A percentile compares a stretch with the other conserved stretches of the same genome.
phyloP scores from a whole-genome alignment of 2,888 invertebrate genomes.

The Crocallis elinguaria region DNA sequence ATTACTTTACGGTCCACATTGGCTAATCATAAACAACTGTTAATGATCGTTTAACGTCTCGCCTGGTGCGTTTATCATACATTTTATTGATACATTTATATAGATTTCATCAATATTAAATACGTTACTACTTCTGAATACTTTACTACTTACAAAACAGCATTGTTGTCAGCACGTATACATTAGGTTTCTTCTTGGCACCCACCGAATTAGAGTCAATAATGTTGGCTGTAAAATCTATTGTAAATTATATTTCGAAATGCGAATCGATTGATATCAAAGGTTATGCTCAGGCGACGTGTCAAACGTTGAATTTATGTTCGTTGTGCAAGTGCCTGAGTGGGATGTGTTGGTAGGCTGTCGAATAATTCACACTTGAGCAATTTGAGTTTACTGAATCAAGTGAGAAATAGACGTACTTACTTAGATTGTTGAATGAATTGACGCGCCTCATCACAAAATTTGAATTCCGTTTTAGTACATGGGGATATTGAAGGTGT shows the following conservation, averaged over 20 bases:
- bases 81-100: not conserved
- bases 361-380: constrained; percentile 28
- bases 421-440: not conserved
- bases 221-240: constrained; percentile 31
- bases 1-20: too few species aligned
- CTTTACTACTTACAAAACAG: not conserved
- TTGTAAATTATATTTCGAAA: constrained; percentile 38
- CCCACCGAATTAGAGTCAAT: constrained; percentile 34
- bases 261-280: constrained; percentile 39
- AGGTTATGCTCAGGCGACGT: constrained; percentile 37
- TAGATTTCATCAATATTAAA: constrained; percentile 5
- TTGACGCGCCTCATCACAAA: not conserved
- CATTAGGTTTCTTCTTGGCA: constrained; percentile 17
- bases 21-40: too few species aligned
- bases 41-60: not conserved
- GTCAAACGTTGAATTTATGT: constrained; percentile 53
- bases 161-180: constrained; percentile 19
- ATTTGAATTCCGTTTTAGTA: not conserved
- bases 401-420: not conserved
- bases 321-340: constrained; percentile 42
- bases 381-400: constrained; percentile 8
- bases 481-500: too few species aligned
- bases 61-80: not conserved
- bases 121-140: too few species aligned
- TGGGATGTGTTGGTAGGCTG: constrained; percentile 46